Percentiles rank a stretch among this genome's conserved stretches.
phyloP scores from a whole-genome alignment of 2,888 invertebrate species.

The Phalera bucephala region DNA sequence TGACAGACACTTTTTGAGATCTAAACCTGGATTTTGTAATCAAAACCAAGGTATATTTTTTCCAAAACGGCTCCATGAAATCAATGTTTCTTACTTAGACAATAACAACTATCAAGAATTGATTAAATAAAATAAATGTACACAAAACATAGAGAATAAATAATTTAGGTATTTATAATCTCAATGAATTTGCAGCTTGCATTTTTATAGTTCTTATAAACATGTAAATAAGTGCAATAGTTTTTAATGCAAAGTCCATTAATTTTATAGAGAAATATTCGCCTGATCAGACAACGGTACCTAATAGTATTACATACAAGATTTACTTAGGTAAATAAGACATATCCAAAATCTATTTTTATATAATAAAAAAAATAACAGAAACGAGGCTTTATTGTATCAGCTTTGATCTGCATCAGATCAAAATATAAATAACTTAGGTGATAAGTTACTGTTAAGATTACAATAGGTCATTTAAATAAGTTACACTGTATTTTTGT shows the following conservation, averaged over 20 bases:
- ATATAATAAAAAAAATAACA: slow-evolving; percentile 31
- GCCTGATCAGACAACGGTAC: background rate
- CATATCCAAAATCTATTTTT: slow-evolving; percentile 14
- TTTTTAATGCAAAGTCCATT: background rate
- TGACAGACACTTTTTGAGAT: too few relatives aligned
- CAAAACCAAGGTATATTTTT: too few relatives aligned
- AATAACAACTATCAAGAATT: background rate
- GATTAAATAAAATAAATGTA: slow-evolving; percentile 9
- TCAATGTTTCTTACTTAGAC: slow-evolving; percentile 16
- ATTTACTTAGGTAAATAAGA: slow-evolving; percentile 4
- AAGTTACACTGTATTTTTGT: slow-evolving; percentile 30
- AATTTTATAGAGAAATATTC: background rate
- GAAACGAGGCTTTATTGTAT: slow-evolving; percentile 56
- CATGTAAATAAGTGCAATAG: slow-evolving; percentile 18
- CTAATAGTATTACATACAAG: background rate
- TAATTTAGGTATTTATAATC: slow-evolving; percentile 4
- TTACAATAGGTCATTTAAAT: slow-evolving; percentile 14
- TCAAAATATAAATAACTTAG: slow-evolving; percentile 35
- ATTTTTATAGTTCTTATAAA: slow-evolving; percentile 20
- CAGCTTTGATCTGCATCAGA: slow-evolving; percentile 76
- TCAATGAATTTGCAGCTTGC: slow-evolving; percentile 12
- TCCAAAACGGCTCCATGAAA: too few relatives aligned
- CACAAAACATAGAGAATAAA: slow-evolving; percentile 5
- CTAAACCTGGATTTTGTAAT: too few relatives aligned
- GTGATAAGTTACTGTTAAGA: slow-evolving; percentile 1